Conservation (phyloP, 2,113 vertebrate genomes). For the Gnathonemus echidnorhynchus region DNA sequence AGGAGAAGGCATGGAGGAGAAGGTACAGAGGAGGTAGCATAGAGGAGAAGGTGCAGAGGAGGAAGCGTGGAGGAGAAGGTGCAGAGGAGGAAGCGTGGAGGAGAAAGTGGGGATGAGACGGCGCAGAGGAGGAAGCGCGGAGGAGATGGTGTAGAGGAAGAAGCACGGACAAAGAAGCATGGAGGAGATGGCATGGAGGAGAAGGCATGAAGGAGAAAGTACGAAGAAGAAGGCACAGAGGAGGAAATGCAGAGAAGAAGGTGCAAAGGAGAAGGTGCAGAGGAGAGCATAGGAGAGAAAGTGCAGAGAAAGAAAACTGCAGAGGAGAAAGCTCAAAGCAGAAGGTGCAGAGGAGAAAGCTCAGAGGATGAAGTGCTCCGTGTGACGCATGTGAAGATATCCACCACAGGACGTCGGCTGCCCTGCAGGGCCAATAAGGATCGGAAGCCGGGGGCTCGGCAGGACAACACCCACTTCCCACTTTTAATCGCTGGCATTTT, state of each 20-base stretch:
- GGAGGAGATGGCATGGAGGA: no score
- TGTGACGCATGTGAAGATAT: neutral
- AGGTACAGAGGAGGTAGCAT: neutral
- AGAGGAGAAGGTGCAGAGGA: neutral
- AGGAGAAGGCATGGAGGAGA: neutral
- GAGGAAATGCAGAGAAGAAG: neutral
- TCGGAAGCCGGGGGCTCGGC: neutral
- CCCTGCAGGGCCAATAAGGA: neutral
- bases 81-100: neutral
- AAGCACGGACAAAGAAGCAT: no score
- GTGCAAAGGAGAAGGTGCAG: no score
- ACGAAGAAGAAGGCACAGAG: neutral
- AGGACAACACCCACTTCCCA: neutral
- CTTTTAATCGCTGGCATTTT: neutral
- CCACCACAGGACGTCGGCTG: neutral
- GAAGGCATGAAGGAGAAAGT: neutral
- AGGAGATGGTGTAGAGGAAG: no score
- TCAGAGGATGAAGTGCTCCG: neutral
- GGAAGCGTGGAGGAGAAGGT: no score
- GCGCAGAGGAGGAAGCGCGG: neutral
- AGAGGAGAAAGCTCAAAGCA: neutral
- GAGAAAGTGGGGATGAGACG: no score
- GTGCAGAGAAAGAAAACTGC: no score
- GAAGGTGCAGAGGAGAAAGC: neutral
- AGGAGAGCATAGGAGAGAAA: no score